Evolutionary conservation across 2,113 vertebrate genomes (phyloP).

Genomic region (Nothoprocta pentlandii): DNA sequence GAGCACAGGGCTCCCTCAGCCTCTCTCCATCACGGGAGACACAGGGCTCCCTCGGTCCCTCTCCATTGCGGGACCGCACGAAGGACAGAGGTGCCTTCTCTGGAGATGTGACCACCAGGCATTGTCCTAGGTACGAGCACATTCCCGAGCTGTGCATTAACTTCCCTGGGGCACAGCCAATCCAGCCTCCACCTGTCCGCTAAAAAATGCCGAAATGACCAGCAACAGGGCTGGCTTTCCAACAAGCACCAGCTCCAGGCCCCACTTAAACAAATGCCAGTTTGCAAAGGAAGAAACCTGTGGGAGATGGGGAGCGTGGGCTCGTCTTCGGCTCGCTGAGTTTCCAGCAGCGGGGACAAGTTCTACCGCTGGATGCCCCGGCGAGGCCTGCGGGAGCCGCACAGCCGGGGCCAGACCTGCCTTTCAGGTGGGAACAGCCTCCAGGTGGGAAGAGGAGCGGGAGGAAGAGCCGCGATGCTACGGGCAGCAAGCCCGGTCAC

Average conservation of each 20-base stretch:
- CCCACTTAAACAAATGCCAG: not conserved
- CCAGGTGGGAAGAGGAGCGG: not conserved
- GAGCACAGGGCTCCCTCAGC: not conserved
- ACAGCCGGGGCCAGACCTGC: not conserved
- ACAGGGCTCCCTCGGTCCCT: too few species aligned
- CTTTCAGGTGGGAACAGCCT: not conserved
- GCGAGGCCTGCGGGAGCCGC: not conserved
- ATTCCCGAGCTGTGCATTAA: not conserved
- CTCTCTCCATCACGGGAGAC: too few species aligned
- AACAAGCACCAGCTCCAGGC: not conserved
- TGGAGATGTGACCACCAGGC: not conserved
- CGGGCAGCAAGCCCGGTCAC: too few species aligned
- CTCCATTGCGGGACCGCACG: not conserved
- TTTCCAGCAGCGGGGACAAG: not conserved
- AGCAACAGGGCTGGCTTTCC: not conserved
- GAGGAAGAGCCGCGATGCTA: too few species aligned
- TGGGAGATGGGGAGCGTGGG: not conserved
- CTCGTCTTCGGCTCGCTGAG: not conserved
- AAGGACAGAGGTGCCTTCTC: not conserved
- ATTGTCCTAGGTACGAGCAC: fast-evolving
- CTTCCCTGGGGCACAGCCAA: not conserved
- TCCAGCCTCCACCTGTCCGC: not conserved
- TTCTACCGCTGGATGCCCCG: not conserved
- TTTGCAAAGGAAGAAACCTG: not conserved
- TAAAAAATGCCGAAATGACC: not conserved